Evolutionary conservation across 2,797 vertebrate genomes (phyloP).

Genomic region (Paguma larvata): DNA sequence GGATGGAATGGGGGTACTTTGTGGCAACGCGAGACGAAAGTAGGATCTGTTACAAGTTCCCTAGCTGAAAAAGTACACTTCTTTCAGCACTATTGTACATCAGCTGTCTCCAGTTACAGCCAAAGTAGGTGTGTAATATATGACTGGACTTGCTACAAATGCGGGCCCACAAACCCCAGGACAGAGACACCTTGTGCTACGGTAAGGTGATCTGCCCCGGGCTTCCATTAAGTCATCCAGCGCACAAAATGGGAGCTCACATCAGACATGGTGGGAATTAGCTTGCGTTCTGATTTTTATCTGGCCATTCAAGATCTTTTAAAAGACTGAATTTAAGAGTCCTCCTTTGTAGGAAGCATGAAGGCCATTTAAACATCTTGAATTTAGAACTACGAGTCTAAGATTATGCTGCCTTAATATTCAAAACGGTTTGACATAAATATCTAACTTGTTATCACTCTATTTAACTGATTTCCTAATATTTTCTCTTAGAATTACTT

Average conservation of each 20-base stretch:
- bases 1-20: constrained; percentile 66
- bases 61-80: constrained; percentile 77
- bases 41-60: constrained; percentile 75
- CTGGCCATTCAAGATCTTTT: constrained; percentile 77
- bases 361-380: constrained; percentile 36
- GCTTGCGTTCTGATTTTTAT: constrained; percentile 83
- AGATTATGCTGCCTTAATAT: background rate
- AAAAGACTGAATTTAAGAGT: constrained; percentile 71
- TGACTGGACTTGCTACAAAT: constrained; percentile 80
- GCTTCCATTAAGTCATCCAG: constrained; percentile 81
- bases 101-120: constrained; percentile 86
- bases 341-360: constrained; percentile 23
- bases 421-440: background rate
- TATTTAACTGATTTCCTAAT: background rate
- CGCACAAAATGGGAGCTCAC: constrained; percentile 79
- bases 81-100: constrained; percentile 85
- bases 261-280: constrained; percentile 88
- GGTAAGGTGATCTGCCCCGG: constrained; percentile 85
- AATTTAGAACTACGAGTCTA: background rate
- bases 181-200: constrained; percentile 88
- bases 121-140: constrained; percentile 82
- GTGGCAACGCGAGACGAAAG: constrained; percentile 61
- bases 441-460: background rate
- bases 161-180: constrained; percentile 79
- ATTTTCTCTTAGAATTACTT: constrained; percentile 3